Conservation (phyloP, 2,113 vertebrate species). For the Labeo catla region DNA sequence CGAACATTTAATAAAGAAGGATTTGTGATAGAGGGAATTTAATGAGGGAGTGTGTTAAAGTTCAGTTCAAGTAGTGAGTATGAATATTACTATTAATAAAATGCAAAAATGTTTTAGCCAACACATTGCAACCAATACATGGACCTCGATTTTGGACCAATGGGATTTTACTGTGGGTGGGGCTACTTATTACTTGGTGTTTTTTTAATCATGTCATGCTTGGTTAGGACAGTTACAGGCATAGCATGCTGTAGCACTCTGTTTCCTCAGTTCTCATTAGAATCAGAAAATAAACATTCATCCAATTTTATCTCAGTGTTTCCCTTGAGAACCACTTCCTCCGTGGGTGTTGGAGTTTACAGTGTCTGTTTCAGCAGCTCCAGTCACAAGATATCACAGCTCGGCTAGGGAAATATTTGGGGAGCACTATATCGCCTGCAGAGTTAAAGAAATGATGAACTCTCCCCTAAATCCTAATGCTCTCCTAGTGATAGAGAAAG, state of each 20-base stretch:
- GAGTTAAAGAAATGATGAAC: neutral
- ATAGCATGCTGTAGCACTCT: neutral
- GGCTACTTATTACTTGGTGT: neutral
- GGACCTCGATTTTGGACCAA: neutral
- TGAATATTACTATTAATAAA: neutral
- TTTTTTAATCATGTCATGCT: neutral
- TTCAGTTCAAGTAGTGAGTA: neutral
- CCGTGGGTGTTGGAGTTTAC: neutral
- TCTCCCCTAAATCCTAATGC: slow-evolving; percentile 9
- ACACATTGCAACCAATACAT: too few relatives aligned
- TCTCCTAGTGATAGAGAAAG: neutral
- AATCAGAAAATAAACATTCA: slow-evolving; percentile 9
- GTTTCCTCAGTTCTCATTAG: neutral
- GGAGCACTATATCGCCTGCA: slow-evolving; percentile 5
- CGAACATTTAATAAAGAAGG: slow-evolving; percentile 6
- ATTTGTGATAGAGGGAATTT: neutral
- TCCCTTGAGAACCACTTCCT: slow-evolving; percentile 1
- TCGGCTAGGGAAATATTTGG: slow-evolving; percentile 4
- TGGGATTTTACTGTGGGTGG: neutral
- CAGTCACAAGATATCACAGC: neutral
- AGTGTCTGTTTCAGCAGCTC: neutral
- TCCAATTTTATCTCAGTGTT: slow-evolving; percentile 7
- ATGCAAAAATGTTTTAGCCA: neutral
- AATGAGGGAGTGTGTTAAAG: neutral
- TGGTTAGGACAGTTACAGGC: neutral